phyloP scores from a whole-genome alignment of 2,888 invertebrate genomes.

The Daptonema setosum region DNA sequence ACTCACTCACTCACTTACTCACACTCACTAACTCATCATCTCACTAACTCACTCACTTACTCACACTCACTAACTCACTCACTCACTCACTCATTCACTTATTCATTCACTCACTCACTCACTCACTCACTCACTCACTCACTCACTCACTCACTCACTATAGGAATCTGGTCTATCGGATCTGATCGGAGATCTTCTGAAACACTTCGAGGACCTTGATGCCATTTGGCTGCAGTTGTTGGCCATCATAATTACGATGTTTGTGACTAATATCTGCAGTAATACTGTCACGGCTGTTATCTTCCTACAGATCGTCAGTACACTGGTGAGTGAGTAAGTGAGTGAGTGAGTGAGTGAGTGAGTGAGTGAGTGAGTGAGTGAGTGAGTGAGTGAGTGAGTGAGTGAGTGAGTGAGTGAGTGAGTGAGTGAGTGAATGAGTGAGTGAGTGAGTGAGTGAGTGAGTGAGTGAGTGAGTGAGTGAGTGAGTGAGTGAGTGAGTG shows the following conservation, averaged over 20 bases:
- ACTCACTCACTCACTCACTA: too few relatives aligned
- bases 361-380: too few relatives aligned
- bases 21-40: too few relatives aligned
- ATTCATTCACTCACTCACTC: too few relatives aligned
- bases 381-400: too few relatives aligned
- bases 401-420: too few relatives aligned
- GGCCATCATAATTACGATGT: slow-evolving; percentile 52
- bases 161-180: slow-evolving; percentile 46
- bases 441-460: neutral
- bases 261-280: slow-evolving; percentile 66
- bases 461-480: too few relatives aligned
- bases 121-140: neutral
- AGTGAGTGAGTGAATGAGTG: slow-evolving; percentile 46
- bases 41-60: too few relatives aligned
- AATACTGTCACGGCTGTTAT: slow-evolving; percentile 76
- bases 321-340: slow-evolving; percentile 32
- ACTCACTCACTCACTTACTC: too few relatives aligned
- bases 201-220: slow-evolving; percentile 43
- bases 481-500: too few relatives aligned
- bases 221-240: slow-evolving; percentile 47
- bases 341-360: slow-evolving; percentile 15
- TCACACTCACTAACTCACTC: too few relatives aligned
- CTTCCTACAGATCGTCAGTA: slow-evolving; percentile 56
- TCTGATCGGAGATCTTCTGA: slow-evolving; percentile 49
- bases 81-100: too few relatives aligned